Evolutionary conservation across 2,888 invertebrate genomes (phyloP), one percentile per base, ranked within the genome.

Genomic region (Ceraclea dissimilis): DNA sequence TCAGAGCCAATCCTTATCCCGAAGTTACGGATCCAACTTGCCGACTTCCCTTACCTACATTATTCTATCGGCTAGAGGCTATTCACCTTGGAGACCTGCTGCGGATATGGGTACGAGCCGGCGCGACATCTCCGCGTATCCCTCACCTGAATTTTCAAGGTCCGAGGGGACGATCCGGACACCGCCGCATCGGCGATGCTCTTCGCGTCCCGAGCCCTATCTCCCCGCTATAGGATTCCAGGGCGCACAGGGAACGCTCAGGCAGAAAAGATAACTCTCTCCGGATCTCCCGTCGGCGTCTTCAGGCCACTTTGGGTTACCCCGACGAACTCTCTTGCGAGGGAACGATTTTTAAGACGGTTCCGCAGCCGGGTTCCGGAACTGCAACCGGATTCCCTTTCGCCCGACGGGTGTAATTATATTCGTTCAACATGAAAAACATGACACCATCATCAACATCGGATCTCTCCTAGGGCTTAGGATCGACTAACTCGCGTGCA

Each of bases 1-100:
- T 82, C 81, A 83, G 82, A 84, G 82, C 82, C 83, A 84, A 84
- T 84, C 82, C 81, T 83, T 84, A 73, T 83, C 77, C 82, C 81
- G 79, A 82, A 76, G 77, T 78, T 77, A 76, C 76, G 75, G 76
- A 78, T 82, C 80, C 72, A 79, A 75, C 79, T 83, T 84, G 81
- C 79, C 80, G 79, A 81, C 80, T 81, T 82, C 79, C 79, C 80
- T 81, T 81, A 79, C 76, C 80, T 80, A 80, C 80, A 80, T 83
- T 82, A 77, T 74, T 81, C 79, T 76, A 79, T 79, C 76, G 79
- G 80, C 81, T 78, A 81, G 79, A 82, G 81, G 80, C 79, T 81
- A 74, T 76, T 80, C 74, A 82, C 82, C 83, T 83, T 80, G 83
- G 83, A 84, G 81, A 85, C 83, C 84, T 83, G 83, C 79, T 84